Evolutionary conservation across 2,888 invertebrate genomes (phyloP).

Genomic region (Melolontha melolontha): DNA sequence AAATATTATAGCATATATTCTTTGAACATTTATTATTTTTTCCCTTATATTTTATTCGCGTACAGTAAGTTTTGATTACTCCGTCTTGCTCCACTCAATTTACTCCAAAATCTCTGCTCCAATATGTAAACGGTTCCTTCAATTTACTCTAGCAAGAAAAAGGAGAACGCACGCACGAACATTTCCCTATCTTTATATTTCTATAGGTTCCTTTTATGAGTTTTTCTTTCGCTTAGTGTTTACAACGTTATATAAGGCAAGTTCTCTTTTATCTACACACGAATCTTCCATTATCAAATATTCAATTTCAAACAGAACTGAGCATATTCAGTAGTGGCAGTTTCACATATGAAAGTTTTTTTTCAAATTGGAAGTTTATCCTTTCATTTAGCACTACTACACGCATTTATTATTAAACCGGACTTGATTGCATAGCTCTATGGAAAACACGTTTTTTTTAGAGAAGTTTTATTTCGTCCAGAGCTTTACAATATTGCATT

Average conservation of each 20-base stretch:
- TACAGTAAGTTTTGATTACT: constrained; percentile 46
- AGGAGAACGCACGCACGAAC: constrained; percentile 50
- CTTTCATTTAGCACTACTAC: constrained; percentile 48
- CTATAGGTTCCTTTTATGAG: constrained; percentile 49
- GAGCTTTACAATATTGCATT: too few relatives aligned
- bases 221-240: constrained; percentile 46
- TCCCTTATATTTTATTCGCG: constrained; percentile 17
- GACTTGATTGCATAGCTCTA: constrained; percentile 45
- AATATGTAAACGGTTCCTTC: constrained; percentile 55
- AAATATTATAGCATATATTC: constrained; percentile 7
- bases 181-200: constrained; percentile 50
- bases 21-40: constrained; percentile 22
- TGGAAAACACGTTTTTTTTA: constrained; percentile 5
- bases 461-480: too few relatives aligned
- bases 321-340: constrained; percentile 41
- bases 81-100: constrained; percentile 53
- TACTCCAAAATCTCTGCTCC: constrained; percentile 54
- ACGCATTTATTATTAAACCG: constrained; percentile 50
- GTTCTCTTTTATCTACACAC: constrained; percentile 43
- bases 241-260: constrained; percentile 47
- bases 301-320: constrained; percentile 51
- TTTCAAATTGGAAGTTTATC: constrained; percentile 46
- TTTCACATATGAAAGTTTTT: constrained; percentile 48
- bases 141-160: constrained; percentile 48
- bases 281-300: constrained; percentile 51